Evolutionary conservation across 1,140 invertebrate species (phyloP).

Genomic region (Piezodorus guildinii): DNA sequence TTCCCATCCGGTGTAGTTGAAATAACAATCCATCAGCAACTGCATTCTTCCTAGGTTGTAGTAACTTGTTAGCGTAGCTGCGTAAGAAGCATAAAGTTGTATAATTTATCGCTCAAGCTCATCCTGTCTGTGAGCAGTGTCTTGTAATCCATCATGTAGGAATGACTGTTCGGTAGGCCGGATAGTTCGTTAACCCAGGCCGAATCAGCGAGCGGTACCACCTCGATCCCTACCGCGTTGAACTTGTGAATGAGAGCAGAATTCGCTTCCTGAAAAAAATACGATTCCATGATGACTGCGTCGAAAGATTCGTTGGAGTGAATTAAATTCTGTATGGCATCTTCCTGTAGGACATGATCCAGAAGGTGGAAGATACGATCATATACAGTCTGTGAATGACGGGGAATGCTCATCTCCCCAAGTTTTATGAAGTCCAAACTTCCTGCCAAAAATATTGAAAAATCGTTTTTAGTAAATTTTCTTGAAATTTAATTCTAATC

Average conservation of each 20-base stretch:
- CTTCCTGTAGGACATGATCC: not conserved
- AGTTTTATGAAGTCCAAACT: not conserved
- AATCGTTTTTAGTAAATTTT: not conserved
- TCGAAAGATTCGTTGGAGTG: conserved; percentile 28
- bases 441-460: not conserved
- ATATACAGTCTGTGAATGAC: not conserved
- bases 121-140: not conserved
- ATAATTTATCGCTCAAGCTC: not conserved
- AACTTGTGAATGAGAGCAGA: conserved; percentile 29
- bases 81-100: not conserved
- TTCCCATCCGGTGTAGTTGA: conserved; percentile 26
- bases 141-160: conserved; percentile 13
- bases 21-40: conserved; percentile 14
- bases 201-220: not conserved
- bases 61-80: not conserved
- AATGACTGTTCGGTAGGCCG: not conserved
- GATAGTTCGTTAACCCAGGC: conserved; percentile 18
- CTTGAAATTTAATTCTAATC: no score
- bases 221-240: conserved; percentile 27
- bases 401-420: not conserved
- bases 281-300: conserved; percentile 31
- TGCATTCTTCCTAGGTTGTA: not conserved
- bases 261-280: conserved; percentile 30
- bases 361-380: not conserved
- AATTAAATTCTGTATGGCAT: not conserved